A percentile compares a stretch with the other conserved stretches of the same genome.
Conservation (phyloP, 2,888 invertebrate genomes). For the Esperia sulphurella region DNA sequence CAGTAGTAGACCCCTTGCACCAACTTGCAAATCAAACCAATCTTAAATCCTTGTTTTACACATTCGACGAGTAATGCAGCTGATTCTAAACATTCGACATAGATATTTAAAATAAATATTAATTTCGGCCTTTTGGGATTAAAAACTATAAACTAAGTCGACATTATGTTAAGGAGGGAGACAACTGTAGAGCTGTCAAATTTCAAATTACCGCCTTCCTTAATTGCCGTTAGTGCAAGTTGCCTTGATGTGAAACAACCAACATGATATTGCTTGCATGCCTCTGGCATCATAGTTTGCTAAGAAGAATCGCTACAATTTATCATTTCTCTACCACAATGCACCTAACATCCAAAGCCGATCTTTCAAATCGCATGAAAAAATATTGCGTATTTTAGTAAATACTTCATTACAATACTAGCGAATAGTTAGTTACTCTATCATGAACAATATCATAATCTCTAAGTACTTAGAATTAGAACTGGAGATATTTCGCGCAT, state of each 20-base stretch:
- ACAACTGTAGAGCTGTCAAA: no score
- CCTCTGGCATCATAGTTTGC: constrained; percentile 37
- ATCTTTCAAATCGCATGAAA: constrained; percentile 54
- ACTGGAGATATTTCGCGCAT: no score
- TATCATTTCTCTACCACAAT: constrained; percentile 40
- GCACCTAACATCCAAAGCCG: constrained; percentile 67
- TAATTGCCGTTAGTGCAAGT: no score
- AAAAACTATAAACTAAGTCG: no score
- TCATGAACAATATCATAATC: constrained; percentile 20
- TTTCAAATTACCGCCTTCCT: no score
- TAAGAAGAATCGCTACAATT: constrained; percentile 45
- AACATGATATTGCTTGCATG: constrained; percentile 34
- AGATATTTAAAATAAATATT: no score
- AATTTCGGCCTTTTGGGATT: no score
- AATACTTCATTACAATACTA: constrained; percentile 21
- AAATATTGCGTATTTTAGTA: constrained; percentile 57
- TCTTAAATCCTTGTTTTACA: no score
- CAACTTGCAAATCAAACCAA: background rate
- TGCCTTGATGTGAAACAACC: constrained; percentile 22
- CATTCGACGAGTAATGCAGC: no score
- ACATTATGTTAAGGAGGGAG: no score
- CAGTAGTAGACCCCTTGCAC: background rate
- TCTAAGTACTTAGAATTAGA: no score
- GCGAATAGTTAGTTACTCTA: constrained; percentile 28
- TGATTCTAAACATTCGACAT: no score